phyloP scores from a whole-genome alignment of 1,140 invertebrate genomes.

The Drosophila elegans region DNA sequence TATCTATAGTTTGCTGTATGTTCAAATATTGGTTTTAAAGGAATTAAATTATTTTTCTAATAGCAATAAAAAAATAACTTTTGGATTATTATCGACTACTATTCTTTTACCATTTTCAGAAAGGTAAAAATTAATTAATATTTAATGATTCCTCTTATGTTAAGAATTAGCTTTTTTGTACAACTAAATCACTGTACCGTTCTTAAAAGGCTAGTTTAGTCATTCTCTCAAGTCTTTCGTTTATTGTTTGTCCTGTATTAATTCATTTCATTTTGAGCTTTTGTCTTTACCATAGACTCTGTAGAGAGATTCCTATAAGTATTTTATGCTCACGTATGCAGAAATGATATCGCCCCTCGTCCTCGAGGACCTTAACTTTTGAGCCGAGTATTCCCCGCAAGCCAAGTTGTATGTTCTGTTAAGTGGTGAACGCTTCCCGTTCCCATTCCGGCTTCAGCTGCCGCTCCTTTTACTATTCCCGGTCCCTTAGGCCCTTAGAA shows the following conservation, averaged over 20 bases:
- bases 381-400: constrained; percentile 43
- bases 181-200: no score
- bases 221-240: constrained; percentile 21
- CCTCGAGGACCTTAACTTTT: constrained; percentile 14
- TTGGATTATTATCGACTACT: no score
- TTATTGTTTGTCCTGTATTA: constrained; percentile 75
- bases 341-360: constrained; percentile 52
- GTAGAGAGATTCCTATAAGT: constrained; percentile 16
- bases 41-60: no score
- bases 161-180: no score
- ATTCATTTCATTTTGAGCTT: constrained; percentile 72
- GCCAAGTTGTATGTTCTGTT: constrained; percentile 68
- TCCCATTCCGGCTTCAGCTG: background rate
- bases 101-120: no score
- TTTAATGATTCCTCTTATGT: no score
- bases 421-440: constrained; percentile 48
- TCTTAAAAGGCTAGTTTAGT: no score
- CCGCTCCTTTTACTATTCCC: constrained; percentile 7
- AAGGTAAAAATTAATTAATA: no score
- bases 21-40: no score
- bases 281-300: constrained; percentile 51
- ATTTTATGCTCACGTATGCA: constrained; percentile 68
- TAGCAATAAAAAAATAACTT: no score
- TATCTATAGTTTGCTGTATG: no score
- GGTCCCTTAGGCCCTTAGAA: constrained; percentile 62